Evolutionary conservation across 2,888 invertebrate species (phyloP), one percentile per base, ranked within the genome.

Genomic region (Brenthis ino): DNA sequence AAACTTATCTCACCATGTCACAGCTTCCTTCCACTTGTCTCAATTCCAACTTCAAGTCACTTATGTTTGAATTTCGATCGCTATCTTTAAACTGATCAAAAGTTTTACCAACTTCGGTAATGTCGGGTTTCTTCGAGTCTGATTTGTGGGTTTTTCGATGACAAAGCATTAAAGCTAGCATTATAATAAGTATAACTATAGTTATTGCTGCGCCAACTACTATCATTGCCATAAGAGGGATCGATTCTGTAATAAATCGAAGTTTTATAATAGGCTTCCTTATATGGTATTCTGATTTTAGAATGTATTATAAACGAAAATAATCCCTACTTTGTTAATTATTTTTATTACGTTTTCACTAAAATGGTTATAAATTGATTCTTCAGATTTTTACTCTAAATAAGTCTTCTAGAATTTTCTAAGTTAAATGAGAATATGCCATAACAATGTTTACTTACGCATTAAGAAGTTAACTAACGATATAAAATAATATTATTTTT

Each of bases 41-140:
- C 72, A 98, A 94, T 85, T 98, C 98, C 76, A 97, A 94, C 87
- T 98, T 98, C 81, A 98, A 93, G 87, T 98, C 98, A 76, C 98
- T 98, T 77, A 98, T 97, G 83, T 97, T 97, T 53, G 98, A 98
- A 80, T 96, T 97, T 71, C 97, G 94, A 85, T 98, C 98, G 64
- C 96, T 97, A 82, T 96, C 96, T 76, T 95, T 95, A 74, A 94
- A 95, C 61, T 83, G 83, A 51, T 89, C 87, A 0, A 85, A 85
- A 0, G 79, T 82, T 74, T 91, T 91, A 11, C 86, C 84, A 65
- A 90, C 71, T 50, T 88, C 85, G 1, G 90, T 89, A 11, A 93
- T 84, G 54, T 94, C 94, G 1, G 94, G 94, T 77, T 96, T 95
- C 79, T 93, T 89, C 1, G 93, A 94, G n/a, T 87, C 87, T 0